Evolutionary conservation across 1,140 invertebrate genomes (phyloP), one percentile per base, ranked within the genome.

Genomic region (Agrilus planipennis): DNA sequence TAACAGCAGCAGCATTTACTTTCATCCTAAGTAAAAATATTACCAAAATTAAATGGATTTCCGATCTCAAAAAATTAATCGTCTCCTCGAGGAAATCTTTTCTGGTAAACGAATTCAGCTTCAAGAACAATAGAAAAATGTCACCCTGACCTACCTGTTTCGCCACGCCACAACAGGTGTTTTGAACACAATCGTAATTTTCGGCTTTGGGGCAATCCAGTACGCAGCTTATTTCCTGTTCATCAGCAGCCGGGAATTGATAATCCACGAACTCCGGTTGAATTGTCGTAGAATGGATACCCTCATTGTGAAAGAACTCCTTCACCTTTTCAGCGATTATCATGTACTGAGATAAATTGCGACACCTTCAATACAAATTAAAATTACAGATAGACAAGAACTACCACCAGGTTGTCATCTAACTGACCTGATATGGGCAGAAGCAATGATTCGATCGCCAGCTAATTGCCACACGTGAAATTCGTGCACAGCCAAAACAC

Each of bases 391-490:
- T n/a, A n/a, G n/a, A n/a, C n/a, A n/a, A n/a, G n/a, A n/a, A n/a
- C n/a, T n/a, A n/a, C n/a, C n/a, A n/a, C n/a, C n/a, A n/a, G n/a
- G n/a, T n/a, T 25, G 23, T 25, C 23, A 25, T 31, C 15, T 31
- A 6, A 31, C 6, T 45, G 65, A 84, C 74, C 81, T 77, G 55
- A 94, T 90, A 55, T 94, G 89, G 2, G 89, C 89, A 6, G 89
- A 91, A 34, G 89, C 89, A 52, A 94, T 92, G 39, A 92, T 91
- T 47, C 88, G 73, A 62, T 92, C 87, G 1, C 87, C 87, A 15
- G 89, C 88, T 44, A 93, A 68, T 62, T 91, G 87, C 89, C 89
- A 93, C 2, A 93, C 86, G 55, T 93, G 89, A 57, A 94, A 91
- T 62, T 94, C 89, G 53, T 94, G 90, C 15, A 94, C 86, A 1